A percentile compares a stretch with the other conserved stretches of the same genome.
Conservation (phyloP, 2,113 vertebrate species). For the Osmerus mordax region DNA sequence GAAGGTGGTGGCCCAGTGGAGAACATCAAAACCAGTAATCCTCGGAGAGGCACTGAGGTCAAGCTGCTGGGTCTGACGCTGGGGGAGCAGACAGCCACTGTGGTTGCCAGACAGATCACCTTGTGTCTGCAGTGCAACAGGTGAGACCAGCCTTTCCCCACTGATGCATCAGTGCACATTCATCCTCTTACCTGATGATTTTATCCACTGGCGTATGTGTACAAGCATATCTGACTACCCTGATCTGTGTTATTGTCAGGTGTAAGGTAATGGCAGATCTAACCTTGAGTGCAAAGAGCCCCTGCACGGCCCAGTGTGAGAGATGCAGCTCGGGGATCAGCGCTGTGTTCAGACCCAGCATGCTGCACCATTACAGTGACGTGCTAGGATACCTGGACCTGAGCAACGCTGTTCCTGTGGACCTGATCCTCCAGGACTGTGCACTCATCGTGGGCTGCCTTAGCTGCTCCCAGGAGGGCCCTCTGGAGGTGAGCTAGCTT, state of each 20-base stretch:
- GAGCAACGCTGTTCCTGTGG: conserved; percentile 61
- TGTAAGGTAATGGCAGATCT: conserved; percentile 77
- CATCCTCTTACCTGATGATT: not conserved
- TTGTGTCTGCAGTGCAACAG: conserved; percentile 75
- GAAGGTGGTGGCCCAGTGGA: conserved; percentile 52
- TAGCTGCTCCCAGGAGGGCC: conserved; percentile 69
- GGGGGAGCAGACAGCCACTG: conserved; percentile 73
- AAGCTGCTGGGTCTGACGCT: conserved; percentile 72
- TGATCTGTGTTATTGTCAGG: conserved; percentile 48
- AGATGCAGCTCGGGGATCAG: conserved; percentile 72
- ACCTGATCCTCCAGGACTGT: conserved; percentile 74
- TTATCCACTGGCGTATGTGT: not conserved
- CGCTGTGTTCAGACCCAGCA: conserved; percentile 68
- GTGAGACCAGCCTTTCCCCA: conserved; percentile 34
- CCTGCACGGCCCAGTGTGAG: conserved; percentile 72
- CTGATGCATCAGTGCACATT: not conserved
- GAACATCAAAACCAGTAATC: conserved; percentile 64
- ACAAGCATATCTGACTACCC: not conserved
- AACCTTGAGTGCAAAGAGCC: conserved; percentile 56
- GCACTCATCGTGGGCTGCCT: conserved; percentile 69
- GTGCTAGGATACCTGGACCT: conserved; percentile 78
- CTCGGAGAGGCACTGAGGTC: conserved; percentile 74
- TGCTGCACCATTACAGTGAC: conserved; percentile 74
- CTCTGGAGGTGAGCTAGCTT: conserved; percentile 56
- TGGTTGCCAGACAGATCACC: conserved; percentile 62